Conservation (phyloP, 2,113 vertebrate genomes). For the Vombatus ursinus region DNA sequence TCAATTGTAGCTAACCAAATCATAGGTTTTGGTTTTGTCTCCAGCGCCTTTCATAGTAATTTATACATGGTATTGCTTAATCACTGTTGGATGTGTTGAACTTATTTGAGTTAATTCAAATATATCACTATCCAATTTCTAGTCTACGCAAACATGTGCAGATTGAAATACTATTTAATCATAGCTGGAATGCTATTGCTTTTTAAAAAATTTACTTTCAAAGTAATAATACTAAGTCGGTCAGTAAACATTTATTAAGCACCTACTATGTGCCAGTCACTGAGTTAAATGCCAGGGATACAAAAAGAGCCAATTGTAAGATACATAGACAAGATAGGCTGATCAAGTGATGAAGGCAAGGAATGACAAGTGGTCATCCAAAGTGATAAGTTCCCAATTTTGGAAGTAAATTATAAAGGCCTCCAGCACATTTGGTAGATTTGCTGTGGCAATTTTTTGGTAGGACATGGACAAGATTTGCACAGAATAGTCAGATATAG, state of each 20-base stretch:
- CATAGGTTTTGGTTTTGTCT: neutral
- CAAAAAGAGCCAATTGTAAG: neutral
- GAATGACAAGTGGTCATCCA: neutral
- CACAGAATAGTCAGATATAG: neutral
- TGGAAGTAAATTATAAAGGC: neutral
- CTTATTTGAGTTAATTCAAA: slow-evolving; percentile 18
- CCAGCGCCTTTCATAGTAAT: neutral
- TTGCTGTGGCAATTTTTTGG: neutral
- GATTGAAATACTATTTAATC: neutral
- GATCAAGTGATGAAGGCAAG: neutral
- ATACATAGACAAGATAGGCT: neutral
- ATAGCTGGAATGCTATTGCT: neutral
- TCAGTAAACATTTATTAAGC: no score
- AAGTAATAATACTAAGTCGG: neutral
- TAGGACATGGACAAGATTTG: neutral
- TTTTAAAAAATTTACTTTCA: slow-evolving; percentile 11
- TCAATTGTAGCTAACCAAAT: neutral
- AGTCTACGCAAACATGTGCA: neutral
- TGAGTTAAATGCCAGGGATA: neutral
- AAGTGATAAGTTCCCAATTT: neutral
- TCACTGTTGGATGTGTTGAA: neutral
- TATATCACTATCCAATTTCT: neutral
- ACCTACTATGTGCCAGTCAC: no score
- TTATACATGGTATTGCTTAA: neutral
- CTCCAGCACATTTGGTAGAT: neutral